Base-by-base conservation (phyloP, 2,888 invertebrate species). In the Troglohyphantes excavatus region DNA sequence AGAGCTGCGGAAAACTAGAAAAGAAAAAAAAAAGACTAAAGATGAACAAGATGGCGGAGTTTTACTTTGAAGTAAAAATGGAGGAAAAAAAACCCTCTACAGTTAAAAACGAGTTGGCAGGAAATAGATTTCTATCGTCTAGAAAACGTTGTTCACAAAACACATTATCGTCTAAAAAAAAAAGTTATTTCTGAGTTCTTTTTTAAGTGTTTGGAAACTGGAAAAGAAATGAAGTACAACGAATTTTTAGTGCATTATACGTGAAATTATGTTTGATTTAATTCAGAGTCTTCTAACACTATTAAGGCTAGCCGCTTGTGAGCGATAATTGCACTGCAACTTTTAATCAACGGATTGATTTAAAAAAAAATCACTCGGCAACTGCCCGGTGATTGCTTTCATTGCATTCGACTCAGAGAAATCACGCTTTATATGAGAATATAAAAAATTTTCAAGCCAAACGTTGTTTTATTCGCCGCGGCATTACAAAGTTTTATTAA, bases 41-140 rank as follows among this genome's bases (percentile, higher is more conserved):
- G 2, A 53, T 17, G 53, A 53, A 11, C 53, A 53, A 53, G 53
- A 53, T 53, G 53, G 53, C 53, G 17, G 53, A 53, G 3, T 33
- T 53, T 46, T 17, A 46, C 17, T 53, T 11, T 53, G 53, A 53
- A n/a, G n/a, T 5, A 53, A 53, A n/a, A n/a, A 53, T 17, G 53
- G n/a, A n/a, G 0, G 9, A 53, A 53, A 53, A 17, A 53, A 53
- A 17, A 2, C 5, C 53, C 13, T 53, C 39, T n/a, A n/a, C 39
- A 39, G 53, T n/a, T 53, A n/a, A 53, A 53, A 53, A 53, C 53
- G 53, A 53, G 53, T 53, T 53, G 53, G 53, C 53, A 33, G 17
- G 53, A 53, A 53, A 2, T 53, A 53, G 53, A 53, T 53, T 53
- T 53, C 0, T 5, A 13, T 53, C 13, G 13, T 13, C n/a, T 53